phyloP scores from a whole-genome alignment of 2,113 vertebrate species.

The Serinus canaria region DNA sequence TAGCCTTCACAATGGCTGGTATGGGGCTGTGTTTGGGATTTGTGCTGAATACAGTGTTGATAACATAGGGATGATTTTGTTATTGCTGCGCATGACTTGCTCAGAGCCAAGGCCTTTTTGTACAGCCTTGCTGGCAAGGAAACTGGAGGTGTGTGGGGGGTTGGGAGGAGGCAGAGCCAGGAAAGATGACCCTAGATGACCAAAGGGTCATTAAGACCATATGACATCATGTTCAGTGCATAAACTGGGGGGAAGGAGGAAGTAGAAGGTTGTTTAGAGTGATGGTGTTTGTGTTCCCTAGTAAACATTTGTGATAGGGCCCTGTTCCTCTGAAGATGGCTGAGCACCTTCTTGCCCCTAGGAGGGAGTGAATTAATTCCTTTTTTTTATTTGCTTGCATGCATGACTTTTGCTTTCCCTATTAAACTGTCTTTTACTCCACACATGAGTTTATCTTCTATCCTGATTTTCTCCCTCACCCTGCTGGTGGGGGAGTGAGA shows the following conservation, averaged over 20 bases:
- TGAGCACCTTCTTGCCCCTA: background rate
- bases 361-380: background rate
- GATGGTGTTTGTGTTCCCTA: background rate
- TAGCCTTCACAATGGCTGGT: background rate
- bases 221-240: no score
- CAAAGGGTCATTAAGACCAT: background rate
- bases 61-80: background rate
- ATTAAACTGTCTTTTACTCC: background rate
- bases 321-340: background rate
- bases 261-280: background rate
- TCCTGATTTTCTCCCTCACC: background rate
- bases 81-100: background rate
- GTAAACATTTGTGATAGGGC: fast-evolving
- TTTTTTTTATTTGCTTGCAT: background rate
- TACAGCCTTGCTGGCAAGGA: fast-evolving
- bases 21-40: background rate
- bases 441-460: background rate
- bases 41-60: background rate
- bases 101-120: background rate
- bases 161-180: background rate
- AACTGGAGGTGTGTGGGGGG: fast-evolving
- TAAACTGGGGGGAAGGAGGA: background rate
- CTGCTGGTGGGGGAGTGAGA: fast-evolving
- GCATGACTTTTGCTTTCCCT: background rate
- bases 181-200: background rate